Conservation (phyloP, 2,797 vertebrate genomes). For the Sitta carolinensis region DNA sequence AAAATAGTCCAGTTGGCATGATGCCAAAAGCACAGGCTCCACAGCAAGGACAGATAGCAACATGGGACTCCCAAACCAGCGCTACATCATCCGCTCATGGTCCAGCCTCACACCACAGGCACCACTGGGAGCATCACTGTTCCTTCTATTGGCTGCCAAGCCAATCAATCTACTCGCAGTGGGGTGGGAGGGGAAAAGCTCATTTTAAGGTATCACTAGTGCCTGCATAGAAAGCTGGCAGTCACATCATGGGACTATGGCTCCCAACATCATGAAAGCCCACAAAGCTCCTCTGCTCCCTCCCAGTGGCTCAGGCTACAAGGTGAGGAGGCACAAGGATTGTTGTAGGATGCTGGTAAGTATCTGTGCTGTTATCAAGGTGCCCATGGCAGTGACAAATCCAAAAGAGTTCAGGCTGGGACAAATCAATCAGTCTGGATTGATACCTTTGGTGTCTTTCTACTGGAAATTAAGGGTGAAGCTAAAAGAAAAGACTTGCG, state of each 20-base stretch:
- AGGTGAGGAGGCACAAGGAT: neutral
- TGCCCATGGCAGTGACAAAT: neutral
- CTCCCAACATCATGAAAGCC: accelerated
- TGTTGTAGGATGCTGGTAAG: neutral
- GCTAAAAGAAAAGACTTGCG: neutral
- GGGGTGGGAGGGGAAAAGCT: neutral
- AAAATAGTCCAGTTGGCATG: neutral
- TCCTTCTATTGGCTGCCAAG: neutral
- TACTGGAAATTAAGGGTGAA: neutral
- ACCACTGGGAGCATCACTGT: neutral
- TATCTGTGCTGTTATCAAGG: neutral
- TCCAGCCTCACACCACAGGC: neutral
- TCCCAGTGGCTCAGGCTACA: neutral
- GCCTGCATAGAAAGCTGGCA: neutral
- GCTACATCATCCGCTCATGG: neutral
- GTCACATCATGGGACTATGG: accelerated
- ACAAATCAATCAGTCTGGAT: neutral
- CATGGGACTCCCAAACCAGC: neutral
- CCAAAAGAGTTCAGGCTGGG: neutral
- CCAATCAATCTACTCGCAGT: too few species aligned
- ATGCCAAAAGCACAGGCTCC: neutral
- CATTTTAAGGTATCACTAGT: neutral
- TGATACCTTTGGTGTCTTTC: neutral
- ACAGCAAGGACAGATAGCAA: neutral
- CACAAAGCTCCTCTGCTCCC: neutral